Evolutionary conservation across 2,113 vertebrate species (phyloP).

Genomic region (Sisor rabdophorus): DNA sequence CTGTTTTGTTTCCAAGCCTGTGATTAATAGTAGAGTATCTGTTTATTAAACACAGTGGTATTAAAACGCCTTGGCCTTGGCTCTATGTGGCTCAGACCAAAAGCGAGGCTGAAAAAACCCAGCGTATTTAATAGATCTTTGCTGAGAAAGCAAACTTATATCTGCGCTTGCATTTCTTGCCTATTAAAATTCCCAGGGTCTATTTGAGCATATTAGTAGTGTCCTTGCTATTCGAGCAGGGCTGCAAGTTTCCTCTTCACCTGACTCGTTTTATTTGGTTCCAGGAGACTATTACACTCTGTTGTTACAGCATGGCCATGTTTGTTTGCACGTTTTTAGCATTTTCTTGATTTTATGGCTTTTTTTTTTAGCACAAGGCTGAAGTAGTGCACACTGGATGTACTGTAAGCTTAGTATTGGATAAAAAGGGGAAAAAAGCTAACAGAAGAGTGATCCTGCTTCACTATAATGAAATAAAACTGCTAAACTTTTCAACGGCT

Average conservation of each 20-base stretch:
- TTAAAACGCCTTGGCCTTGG: constrained; percentile 4
- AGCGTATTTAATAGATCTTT: not conserved
- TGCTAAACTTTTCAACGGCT: constrained; percentile 48
- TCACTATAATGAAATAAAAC: constrained; percentile 55
- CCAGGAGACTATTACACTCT: constrained; percentile 9
- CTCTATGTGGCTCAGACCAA: not conserved
- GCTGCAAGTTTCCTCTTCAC: constrained; percentile 34
- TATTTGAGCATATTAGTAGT: constrained; percentile 25
- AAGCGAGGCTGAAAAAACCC: not conserved
- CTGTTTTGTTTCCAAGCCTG: not conserved
- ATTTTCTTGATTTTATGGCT: not conserved
- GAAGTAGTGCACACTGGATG: not conserved
- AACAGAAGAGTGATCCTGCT: constrained; percentile 32
- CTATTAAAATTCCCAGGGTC: constrained; percentile 46
- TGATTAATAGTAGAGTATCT: not conserved
- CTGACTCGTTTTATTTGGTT: constrained; percentile 23
- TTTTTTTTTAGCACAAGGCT: not conserved
- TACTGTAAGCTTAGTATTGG: not conserved
- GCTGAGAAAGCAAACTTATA: constrained; percentile 14
- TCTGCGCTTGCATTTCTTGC: constrained; percentile 26
- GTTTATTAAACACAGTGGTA: constrained; percentile 4
- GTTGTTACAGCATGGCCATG: constrained; percentile 8
- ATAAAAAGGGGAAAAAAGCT: constrained; percentile 2
- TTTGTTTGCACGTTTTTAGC: constrained; percentile 38
- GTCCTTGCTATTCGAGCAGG: constrained; percentile 34